A percentile compares a stretch with the other conserved stretches of the same genome.
These are phyloP conservation scores for Drosophila burlai DNA, from an alignment of 1,140 invertebrate species.

Conservation along the genomic window DNA sequence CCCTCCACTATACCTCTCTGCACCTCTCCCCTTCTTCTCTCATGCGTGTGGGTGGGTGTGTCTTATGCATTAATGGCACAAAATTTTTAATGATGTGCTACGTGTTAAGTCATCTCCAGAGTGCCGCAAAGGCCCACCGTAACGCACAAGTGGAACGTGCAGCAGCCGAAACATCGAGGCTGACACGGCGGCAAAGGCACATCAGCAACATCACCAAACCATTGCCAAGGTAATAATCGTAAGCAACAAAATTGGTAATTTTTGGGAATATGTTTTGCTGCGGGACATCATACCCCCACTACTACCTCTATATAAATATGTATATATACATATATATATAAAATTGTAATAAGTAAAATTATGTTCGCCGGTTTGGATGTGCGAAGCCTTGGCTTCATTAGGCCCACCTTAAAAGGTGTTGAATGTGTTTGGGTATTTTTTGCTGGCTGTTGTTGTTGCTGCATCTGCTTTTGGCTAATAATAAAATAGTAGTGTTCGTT, in stretches of 20 bases:
- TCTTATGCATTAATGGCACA: constrained; percentile 80
- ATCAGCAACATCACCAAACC: constrained; percentile 38
- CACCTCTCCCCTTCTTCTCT: no score
- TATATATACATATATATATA: constrained; percentile 59
- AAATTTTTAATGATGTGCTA: constrained; percentile 84
- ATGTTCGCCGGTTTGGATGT: constrained; percentile 51
- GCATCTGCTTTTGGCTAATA: constrained; percentile 47
- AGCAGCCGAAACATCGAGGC: constrained; percentile 39
- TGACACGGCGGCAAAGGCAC: constrained; percentile 21
- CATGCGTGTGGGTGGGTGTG: constrained; percentile 33
- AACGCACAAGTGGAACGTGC: constrained; percentile 51
- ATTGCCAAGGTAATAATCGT: constrained; percentile 81
- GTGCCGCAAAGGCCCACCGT: constrained; percentile 68
- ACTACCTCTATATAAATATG: constrained; percentile 36
- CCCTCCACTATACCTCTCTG: neutral
- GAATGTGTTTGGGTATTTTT: constrained; percentile 52
- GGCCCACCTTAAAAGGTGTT: constrained; percentile 69
- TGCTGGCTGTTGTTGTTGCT: constrained; percentile 21
- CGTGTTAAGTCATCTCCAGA: constrained; percentile 83
- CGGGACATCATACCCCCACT: constrained; percentile 7
- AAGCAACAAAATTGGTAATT: constrained; percentile 83
- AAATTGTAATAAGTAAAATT: constrained; percentile 82
- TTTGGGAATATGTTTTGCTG: constrained; percentile 74
- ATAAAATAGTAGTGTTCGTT: constrained; percentile 58
- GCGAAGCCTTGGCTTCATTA: constrained; percentile 56